phyloP scores from a whole-genome alignment of 2,888 invertebrate genomes.

The Pheosia gnoma region DNA sequence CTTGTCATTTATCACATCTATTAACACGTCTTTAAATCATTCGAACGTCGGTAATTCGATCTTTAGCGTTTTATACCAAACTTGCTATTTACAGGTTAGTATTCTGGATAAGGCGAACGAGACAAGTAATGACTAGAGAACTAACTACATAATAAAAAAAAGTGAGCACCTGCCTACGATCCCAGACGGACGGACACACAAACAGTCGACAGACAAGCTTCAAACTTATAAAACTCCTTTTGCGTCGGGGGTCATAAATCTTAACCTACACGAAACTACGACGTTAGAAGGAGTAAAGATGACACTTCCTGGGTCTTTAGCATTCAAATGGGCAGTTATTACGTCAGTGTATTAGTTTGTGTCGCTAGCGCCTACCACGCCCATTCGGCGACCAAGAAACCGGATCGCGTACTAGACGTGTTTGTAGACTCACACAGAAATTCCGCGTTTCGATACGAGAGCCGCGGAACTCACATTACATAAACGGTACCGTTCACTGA shows the following conservation, averaged over 20 bases:
- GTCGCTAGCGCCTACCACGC: conserved; percentile 48
- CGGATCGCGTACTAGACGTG: conserved; percentile 37
- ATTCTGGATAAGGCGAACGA: too few species aligned
- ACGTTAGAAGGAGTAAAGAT: conserved; percentile 15
- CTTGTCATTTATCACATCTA: background rate
- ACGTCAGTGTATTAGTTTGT: conserved; percentile 40
- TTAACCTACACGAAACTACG: conserved; percentile 1
- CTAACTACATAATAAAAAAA: too few species aligned
- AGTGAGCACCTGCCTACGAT: too few species aligned
- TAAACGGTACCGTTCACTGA: background rate
- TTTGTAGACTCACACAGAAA: conserved; percentile 23
- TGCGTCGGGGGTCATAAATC: background rate
- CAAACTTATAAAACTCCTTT: too few species aligned
- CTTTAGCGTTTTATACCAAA: background rate
- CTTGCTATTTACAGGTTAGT: too few species aligned
- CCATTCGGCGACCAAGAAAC: conserved; percentile 44
- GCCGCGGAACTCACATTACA: background rate
- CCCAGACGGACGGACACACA: too few species aligned
- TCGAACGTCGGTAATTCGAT: background rate
- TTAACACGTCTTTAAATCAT: background rate
- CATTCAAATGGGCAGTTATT: conserved; percentile 42
- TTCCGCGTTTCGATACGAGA: conserved; percentile 1
- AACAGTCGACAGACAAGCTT: too few species aligned
- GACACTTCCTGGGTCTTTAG: conserved; percentile 41
- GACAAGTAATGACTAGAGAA: too few species aligned